Evolutionary conservation across 2,797 vertebrate genomes (phyloP), one percentile per base, ranked within the genome.

Genomic region (Lithobates pipiens): DNA sequence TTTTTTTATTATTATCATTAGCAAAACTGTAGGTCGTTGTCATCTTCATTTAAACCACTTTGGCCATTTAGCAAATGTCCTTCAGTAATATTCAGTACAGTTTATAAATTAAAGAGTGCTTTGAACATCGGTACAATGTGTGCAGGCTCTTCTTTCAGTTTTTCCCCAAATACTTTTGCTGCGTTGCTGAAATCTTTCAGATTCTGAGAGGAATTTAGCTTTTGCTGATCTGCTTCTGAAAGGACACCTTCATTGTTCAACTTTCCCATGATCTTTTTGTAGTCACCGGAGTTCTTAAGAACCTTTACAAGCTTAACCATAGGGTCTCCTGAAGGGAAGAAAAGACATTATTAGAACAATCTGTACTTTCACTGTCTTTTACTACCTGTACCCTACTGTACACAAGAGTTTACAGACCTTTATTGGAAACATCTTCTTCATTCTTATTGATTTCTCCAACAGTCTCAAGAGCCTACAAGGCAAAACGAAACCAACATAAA

Each of bases 251-350:
- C 32, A 34, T 34, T 39, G 25, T n/a, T 54, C 2, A 84, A 27
- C 3, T 44, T 44, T 2, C 34, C 34, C 34, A 63, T 32, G 10
- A 84, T 46, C 68, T 78, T 84, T 4, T 73, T 78, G 36, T 63
- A 84, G 50, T 84, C 83, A 23, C 76, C 83, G 10, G 83, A 78
- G 0, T 21, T 0, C 25, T 32, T 77, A n/a, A 84, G 39, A 25
- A 2, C 29, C 7, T 15, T 16, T 2, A 50, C 8, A 27, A 78
- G 2, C 7, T 46, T 82, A 6, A 50, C 27, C 34, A 67, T 9
- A 1, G 18, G 0, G n/a, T 21, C 3, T 4, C 57, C 71, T 82
- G 57, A 74, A 74, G 65, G 25, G 27, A 65, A 82, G 10, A 63
- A 32, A 50, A 72, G 16, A 46, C n/a, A 39, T 73, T 74, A 63